Evolutionary conservation across 2,888 invertebrate genomes (phyloP).

Genomic region (Trisateles emortualis): DNA sequence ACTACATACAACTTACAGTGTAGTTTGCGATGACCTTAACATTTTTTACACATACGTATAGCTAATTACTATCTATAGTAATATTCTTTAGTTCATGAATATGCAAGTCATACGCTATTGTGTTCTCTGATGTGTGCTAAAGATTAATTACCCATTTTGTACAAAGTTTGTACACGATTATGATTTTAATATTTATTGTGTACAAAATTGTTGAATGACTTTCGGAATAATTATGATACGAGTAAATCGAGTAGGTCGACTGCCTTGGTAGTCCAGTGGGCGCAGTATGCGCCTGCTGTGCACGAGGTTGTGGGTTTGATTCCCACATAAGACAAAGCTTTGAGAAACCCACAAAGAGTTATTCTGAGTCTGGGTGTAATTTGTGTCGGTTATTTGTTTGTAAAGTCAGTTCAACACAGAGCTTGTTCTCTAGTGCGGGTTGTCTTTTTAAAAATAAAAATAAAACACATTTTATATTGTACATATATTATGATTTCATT

Average conservation of each 20-base stretch:
- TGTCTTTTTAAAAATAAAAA: too few species aligned
- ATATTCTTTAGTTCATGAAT: slow-evolving; percentile 33
- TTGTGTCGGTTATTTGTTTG: too few species aligned
- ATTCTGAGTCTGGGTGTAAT: too few species aligned
- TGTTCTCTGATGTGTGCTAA: slow-evolving; percentile 43
- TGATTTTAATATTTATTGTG: slow-evolving; percentile 4
- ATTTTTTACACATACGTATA: slow-evolving; percentile 31
- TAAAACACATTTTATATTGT: neutral
- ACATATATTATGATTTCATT: neutral
- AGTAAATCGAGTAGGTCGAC: too few species aligned
- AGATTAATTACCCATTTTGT: slow-evolving; percentile 50
- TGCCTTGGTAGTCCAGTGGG: too few species aligned
- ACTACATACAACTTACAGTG: neutral
- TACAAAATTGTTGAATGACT: slow-evolving; percentile 16
- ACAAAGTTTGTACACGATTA: slow-evolving; percentile 18
- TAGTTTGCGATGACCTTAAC: slow-evolving; percentile 4
- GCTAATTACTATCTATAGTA: slow-evolving; percentile 50
- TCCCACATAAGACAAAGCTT: too few species aligned
- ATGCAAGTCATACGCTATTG: slow-evolving; percentile 53
- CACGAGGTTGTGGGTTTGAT: too few species aligned
- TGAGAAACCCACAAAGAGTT: too few species aligned
- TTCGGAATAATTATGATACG: slow-evolving; percentile 11
- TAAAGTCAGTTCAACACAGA: too few species aligned
- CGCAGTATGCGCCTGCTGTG: too few species aligned
- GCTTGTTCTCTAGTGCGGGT: too few species aligned